Conservation (phyloP, 1,140 invertebrate genomes). For the Antheraea pernyi region DNA sequence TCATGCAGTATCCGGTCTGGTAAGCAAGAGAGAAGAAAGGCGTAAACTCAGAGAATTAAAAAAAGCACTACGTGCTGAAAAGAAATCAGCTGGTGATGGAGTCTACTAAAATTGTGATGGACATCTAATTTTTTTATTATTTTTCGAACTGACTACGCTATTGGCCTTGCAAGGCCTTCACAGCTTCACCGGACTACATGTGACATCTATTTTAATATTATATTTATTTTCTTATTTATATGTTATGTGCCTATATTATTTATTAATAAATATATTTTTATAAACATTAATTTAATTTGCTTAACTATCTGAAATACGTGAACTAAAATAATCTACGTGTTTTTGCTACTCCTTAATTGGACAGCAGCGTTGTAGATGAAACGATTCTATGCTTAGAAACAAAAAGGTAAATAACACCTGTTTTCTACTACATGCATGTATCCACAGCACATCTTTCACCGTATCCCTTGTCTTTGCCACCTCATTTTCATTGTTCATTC, state of each 20-base stretch:
- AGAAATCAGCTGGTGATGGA: slow-evolving; percentile 29
- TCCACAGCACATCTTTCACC: slow-evolving; percentile 16
- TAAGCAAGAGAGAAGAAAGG: slow-evolving; percentile 58
- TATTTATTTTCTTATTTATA: neutral
- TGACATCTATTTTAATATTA: neutral
- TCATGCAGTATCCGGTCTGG: slow-evolving; percentile 53
- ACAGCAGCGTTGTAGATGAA: neutral
- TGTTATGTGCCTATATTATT: neutral
- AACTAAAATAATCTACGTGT: neutral
- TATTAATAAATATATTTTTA: slow-evolving; percentile 2
- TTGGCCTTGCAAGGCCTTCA: no score
- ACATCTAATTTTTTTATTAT: no score
- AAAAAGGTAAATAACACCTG: slow-evolving; percentile 10
- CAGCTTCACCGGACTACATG: no score
- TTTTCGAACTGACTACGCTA: no score
- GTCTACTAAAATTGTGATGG: slow-evolving; percentile 4
- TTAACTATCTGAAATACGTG: neutral
- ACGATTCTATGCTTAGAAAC: slow-evolving; percentile 9
- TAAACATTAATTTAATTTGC: neutral
- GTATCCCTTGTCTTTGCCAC: slow-evolving; percentile 13
- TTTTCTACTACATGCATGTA: slow-evolving; percentile 18
- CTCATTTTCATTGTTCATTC: slow-evolving; percentile 16
- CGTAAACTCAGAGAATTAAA: slow-evolving; percentile 42
- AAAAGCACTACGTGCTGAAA: slow-evolving; percentile 34
- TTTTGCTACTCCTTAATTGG: neutral